Conservation (phyloP, 2,888 invertebrate species). For the Cheilosia variabilis region DNA sequence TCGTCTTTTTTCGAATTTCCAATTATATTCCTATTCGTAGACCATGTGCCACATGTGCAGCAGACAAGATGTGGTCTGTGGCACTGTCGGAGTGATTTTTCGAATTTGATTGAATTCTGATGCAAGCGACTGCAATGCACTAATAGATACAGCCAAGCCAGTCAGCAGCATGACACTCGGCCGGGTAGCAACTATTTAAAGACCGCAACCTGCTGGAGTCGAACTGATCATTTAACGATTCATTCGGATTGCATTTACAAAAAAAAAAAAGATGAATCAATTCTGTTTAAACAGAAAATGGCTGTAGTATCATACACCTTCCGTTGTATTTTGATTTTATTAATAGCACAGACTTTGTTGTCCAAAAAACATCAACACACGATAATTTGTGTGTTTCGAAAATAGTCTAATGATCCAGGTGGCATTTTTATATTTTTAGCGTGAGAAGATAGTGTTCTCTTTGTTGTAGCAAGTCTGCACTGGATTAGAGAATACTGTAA, state of each 20-base stretch:
- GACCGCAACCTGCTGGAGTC: slow-evolving; percentile 53
- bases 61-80: slow-evolving; percentile 15
- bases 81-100: slow-evolving; percentile 37
- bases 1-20: slow-evolving; percentile 34
- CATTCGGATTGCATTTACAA: slow-evolving; percentile 26
- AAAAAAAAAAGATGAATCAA: not conserved
- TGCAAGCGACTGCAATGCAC: slow-evolving; percentile 48
- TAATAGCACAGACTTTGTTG: slow-evolving; percentile 43
- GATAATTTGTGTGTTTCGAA: slow-evolving; percentile 50
- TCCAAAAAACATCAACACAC: slow-evolving; percentile 31
- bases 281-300: not conserved
- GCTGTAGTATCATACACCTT: slow-evolving; percentile 1
- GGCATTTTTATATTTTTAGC: slow-evolving; percentile 52
- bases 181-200: slow-evolving; percentile 63
- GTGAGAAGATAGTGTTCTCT: slow-evolving; percentile 35
- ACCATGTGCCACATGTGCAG: slow-evolving; percentile 45
- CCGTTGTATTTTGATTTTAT: slow-evolving; percentile 39
- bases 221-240: slow-evolving; percentile 40
- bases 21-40: slow-evolving; percentile 42
- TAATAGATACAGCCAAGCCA: not conserved
- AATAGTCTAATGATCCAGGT: slow-evolving; percentile 59
- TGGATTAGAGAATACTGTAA: slow-evolving; percentile 1
- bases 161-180: slow-evolving; percentile 25
- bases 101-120: slow-evolving; percentile 59
- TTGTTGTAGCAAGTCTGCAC: slow-evolving; percentile 42